These are phyloP conservation scores for Rhagophthalmus giganteus DNA, from an alignment of 2,888 invertebrate genomes.

Conservation along the genomic window DNA sequence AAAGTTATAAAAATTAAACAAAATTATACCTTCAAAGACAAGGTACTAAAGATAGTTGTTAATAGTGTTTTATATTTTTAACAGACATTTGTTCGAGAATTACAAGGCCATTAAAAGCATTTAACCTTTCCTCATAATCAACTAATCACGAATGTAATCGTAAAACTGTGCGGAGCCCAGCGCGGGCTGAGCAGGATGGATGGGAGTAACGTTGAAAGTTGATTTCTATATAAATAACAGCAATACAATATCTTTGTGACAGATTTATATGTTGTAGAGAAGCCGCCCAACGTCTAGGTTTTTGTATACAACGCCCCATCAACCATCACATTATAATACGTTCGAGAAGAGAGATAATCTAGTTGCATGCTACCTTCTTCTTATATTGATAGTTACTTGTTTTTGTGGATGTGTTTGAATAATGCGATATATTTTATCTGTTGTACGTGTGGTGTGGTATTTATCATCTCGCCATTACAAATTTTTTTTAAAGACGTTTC, in stretches of 20 bases:
- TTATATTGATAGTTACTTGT: too few species aligned
- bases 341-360: conserved; percentile 21
- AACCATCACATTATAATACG: conserved; percentile 46
- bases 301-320: conserved; percentile 52
- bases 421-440: too few species aligned
- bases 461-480: too few species aligned
- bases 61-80: conserved; percentile 12
- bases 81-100: conserved; percentile 16
- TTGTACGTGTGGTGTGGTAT: too few species aligned
- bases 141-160: conserved; percentile 32
- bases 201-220: conserved; percentile 55
- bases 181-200: conserved; percentile 45
- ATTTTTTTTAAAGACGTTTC: too few species aligned
- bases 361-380: background rate
- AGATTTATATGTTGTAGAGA: conserved; percentile 55
- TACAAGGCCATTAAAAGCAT: conserved; percentile 26
- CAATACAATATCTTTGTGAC: conserved; percentile 56
- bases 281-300: conserved; percentile 53
- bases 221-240: conserved; percentile 57
- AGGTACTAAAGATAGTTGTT: conserved; percentile 13
- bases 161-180: background rate
- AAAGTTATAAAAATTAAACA: conserved; percentile 9
- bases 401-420: too few species aligned
- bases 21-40: conserved; percentile 10
- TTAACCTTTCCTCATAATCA: conserved; percentile 33